Evolutionary conservation across 1,140 invertebrate species (phyloP), one percentile per base, ranked within the genome.

Genomic region (Leptestheria dahalacensis): DNA sequence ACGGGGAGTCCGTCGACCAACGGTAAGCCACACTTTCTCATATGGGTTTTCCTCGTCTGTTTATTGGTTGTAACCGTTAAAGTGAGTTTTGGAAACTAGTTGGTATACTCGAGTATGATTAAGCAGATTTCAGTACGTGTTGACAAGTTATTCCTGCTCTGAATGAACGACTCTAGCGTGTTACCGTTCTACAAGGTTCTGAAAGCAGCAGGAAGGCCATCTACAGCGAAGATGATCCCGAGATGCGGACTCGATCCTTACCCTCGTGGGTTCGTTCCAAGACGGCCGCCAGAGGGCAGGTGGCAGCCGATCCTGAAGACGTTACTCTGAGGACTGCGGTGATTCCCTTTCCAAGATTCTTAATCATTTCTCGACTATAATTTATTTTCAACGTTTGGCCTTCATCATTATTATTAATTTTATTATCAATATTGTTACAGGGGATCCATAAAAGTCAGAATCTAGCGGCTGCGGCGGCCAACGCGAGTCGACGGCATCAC

Each of bases 191-290:
- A n/a, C n/a, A n/a, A n/a, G n/a, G n/a, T n/a, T n/a, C n/a, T n/a
- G 33, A 41, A 41, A 15, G 33, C 6, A 41, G 15, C 15, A 41
- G 15, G 33, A 41, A 41, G 33, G 6, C 15, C 6, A 41, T 41
- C 15, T 41, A 41, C 33, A 41, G 33, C 33, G 33, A 41, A 41
- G 33, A 41, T 6, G 33, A 41, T 41, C 33, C 33, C 76, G 74
- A 74, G 41, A 70, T 83, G 59, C 83, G 83, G 72, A 82, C 82
- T 1, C 70, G 81, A 46, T 83, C 81, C 64, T 71, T 84, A 60
- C 82, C 82, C 2, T 76, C 80, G 11, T 82, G 81, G 74, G 76
- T 82, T 15, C 70, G 81, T 23, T 78, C 78, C 1, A 79, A 80
- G 28, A 10, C 26, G 1, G 15, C 53, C 3, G 21, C 12, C 53